phyloP scores from a whole-genome alignment of 2,888 invertebrate species.

The Athalia circularis region DNA sequence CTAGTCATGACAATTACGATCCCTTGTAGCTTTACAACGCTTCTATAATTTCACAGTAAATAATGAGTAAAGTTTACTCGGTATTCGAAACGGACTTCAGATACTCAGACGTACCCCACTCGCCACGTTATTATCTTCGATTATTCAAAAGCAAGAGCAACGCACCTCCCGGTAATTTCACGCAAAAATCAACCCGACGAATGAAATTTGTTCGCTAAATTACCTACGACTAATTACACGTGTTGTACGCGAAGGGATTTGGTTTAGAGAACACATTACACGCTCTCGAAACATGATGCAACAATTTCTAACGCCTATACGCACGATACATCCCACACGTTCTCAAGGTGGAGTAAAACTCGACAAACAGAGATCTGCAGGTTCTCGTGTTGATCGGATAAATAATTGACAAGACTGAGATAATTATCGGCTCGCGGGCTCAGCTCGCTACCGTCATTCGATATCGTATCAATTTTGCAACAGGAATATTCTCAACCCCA shows the following conservation, averaged over 20 bases:
- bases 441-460: slow-evolving; percentile 13
- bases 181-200: too few relatives aligned
- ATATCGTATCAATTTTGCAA: slow-evolving; percentile 24
- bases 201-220: too few relatives aligned
- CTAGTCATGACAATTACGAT: slow-evolving; percentile 14
- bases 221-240: too few relatives aligned
- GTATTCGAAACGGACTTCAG: neutral
- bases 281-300: too few relatives aligned
- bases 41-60: neutral
- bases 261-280: too few relatives aligned
- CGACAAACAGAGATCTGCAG: neutral
- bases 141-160: too few relatives aligned
- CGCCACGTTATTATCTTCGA: too few relatives aligned
- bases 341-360: neutral
- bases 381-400: neutral
- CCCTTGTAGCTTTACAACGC: neutral
- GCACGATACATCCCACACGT: neutral
- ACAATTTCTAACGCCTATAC: too few relatives aligned
- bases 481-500: slow-evolving; percentile 3
- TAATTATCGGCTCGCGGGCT: neutral
- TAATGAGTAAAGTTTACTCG: neutral
- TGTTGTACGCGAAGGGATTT: too few relatives aligned
- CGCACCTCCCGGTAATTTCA: too few relatives aligned
- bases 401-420: slow-evolving; percentile 10
- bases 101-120: neutral